A percentile compares a stretch with the other conserved stretches of the same genome.
Conservation (phyloP, 1,140 invertebrate genomes). For the Microvelia longipes region DNA sequence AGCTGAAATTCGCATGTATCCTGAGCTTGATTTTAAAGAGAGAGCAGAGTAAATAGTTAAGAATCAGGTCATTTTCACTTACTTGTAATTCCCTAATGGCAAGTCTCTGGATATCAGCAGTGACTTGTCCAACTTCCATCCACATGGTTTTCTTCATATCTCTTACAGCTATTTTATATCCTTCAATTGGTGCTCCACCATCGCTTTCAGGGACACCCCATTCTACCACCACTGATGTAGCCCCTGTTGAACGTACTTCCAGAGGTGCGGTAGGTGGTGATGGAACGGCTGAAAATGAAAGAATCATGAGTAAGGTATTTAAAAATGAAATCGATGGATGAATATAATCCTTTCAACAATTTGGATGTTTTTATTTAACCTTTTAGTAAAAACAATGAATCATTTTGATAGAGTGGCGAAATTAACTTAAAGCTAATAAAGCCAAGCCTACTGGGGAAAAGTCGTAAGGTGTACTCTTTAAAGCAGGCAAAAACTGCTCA, state of each 20-base stretch:
- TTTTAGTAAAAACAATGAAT: no score
- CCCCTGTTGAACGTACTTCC: constrained; percentile 64
- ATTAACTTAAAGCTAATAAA: no score
- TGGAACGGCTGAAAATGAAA: constrained; percentile 48
- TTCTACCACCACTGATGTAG: constrained; percentile 71
- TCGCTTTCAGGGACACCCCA: constrained; percentile 89
- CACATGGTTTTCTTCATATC: constrained; percentile 88
- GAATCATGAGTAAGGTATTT: not conserved
- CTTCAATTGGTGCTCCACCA: constrained; percentile 75
- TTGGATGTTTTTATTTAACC: not conserved
- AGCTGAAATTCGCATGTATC: no score
- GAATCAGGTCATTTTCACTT: no score
- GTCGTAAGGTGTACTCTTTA: no score
- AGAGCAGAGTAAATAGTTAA: no score
- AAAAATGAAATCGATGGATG: not conserved
- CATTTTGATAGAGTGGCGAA: no score
- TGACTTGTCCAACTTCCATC: constrained; percentile 83
- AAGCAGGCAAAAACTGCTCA: no score
- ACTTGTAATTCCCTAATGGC: constrained; percentile 66
- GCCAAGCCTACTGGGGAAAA: no score
- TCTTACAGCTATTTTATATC: constrained; percentile 83
- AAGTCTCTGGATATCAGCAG: constrained; percentile 63
- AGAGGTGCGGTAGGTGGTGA: constrained; percentile 77
- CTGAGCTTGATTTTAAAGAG: no score
- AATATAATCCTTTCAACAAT: not conserved